Percentiles rank a stretch among this genome's conserved stretches.
phyloP scores from a whole-genome alignment of 1,140 invertebrate genomes.

The Leptestheria dahalacensis region DNA sequence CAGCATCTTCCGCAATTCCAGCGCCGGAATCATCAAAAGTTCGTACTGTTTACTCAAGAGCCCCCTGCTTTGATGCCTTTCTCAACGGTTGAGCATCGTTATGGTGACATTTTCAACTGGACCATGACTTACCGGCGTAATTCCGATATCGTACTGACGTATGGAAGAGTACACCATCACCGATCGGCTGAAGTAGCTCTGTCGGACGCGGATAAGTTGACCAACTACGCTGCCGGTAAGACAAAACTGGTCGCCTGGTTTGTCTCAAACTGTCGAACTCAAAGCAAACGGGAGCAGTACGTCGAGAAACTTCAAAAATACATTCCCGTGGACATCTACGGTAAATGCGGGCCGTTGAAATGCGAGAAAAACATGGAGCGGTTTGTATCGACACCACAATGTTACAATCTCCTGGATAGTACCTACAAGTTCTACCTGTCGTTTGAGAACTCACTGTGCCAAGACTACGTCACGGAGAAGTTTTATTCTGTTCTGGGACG shows the following conservation, averaged over 20 bases:
- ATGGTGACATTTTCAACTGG: constrained; percentile 36
- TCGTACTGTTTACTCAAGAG: constrained; percentile 35
- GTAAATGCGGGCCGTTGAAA: constrained; percentile 28
- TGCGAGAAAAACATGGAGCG: constrained; percentile 13
- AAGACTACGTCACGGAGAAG: constrained; percentile 32
- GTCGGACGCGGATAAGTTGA: neutral
- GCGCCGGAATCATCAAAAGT: constrained; percentile 27
- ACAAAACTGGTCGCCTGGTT: constrained; percentile 31
- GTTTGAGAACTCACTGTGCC: constrained; percentile 29
- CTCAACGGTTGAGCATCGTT: neutral
- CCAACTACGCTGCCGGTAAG: neutral
- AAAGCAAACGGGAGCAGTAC: constrained; percentile 30
- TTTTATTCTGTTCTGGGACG: constrained; percentile 23
- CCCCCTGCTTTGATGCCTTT: constrained; percentile 24
- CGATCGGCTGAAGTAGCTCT: neutral
- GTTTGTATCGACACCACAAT: constrained; percentile 13
- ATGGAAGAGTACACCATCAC: constrained; percentile 26
- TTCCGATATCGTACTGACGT: constrained; percentile 34
- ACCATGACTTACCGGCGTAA: constrained; percentile 40
- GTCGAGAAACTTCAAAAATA: constrained; percentile 30
- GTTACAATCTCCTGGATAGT: constrained; percentile 20
- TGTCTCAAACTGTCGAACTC: constrained; percentile 35
- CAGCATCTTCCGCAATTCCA: neutral
- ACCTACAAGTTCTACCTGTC: constrained; percentile 28
- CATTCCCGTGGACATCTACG: constrained; percentile 39